Evolutionary conservation across 1,140 invertebrate species (phyloP).

Genomic region (Halyomorpha halys): DNA sequence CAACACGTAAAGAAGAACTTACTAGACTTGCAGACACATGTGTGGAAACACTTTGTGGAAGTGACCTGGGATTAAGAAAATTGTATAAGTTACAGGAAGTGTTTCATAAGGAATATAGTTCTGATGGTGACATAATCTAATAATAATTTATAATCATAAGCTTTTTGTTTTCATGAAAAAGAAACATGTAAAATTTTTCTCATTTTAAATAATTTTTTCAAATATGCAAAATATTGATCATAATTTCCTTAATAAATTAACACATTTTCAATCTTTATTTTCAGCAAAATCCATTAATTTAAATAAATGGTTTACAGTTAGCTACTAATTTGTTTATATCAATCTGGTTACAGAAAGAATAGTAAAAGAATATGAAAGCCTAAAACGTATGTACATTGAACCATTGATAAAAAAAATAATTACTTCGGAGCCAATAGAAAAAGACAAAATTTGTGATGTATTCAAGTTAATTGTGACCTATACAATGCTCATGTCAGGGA

Average conservation of each 20-base stretch:
- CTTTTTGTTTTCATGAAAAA: too few species aligned
- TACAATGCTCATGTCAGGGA: not conserved
- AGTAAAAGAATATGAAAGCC: not conserved
- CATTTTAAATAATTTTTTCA: too few species aligned
- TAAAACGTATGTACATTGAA: not conserved
- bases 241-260: too few species aligned
- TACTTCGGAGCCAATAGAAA: not conserved
- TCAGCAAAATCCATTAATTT: too few species aligned
- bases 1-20: slow-evolving; percentile 3
- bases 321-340: too few species aligned
- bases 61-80: not conserved
- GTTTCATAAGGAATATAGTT: too few species aligned
- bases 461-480: not conserved
- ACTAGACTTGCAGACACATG: not conserved
- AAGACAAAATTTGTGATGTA: not conserved
- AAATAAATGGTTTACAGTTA: too few species aligned
- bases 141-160: too few species aligned
- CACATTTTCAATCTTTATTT: too few species aligned
- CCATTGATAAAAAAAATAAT: not conserved
- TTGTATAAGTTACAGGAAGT: not conserved
- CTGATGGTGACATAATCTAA: too few species aligned
- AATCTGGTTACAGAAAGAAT: not conserved
- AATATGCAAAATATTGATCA: too few species aligned
- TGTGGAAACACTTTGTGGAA: not conserved
- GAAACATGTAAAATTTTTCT: too few species aligned